Percentiles rank a stretch among this genome's conserved stretches.
Evolutionary conservation across 64 coral and sea anemone genomes (phyloP).

Genomic region (Pocillopora damicornis): DNA sequence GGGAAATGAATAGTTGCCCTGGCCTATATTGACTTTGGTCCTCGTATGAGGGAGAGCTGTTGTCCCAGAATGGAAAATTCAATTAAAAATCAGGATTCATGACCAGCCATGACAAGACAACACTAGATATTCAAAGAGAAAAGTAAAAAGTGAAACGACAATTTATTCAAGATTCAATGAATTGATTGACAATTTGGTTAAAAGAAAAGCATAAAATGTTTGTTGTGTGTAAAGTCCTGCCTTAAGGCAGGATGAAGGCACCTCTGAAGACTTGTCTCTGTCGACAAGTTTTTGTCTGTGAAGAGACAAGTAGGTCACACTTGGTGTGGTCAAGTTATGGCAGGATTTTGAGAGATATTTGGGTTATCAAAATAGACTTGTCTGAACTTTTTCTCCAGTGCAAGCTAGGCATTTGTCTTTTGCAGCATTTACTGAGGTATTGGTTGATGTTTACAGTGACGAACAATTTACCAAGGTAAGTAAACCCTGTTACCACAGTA

Average conservation of each 20-base stretch:
- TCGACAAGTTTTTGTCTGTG: background rate
- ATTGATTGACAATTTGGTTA: background rate
- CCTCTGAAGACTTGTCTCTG: background rate
- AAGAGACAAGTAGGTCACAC: background rate
- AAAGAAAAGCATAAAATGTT: background rate
- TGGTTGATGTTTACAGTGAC: no score
- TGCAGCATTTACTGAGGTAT: no score
- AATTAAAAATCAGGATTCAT: no score
- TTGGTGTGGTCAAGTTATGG: background rate
- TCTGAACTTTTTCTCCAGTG: background rate
- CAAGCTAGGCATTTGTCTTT: background rate
- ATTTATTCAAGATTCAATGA: background rate
- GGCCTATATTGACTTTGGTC: background rate
- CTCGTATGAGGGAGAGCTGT: background rate
- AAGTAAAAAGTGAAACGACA: no score
- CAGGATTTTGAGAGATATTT: background rate
- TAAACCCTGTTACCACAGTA: no score
- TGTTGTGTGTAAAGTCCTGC: background rate
- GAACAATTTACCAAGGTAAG: no score
- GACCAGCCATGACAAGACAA: no score
- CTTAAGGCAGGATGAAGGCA: background rate
- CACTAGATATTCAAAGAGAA: no score
- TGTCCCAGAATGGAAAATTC: no score
- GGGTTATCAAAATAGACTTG: background rate
- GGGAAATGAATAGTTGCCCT: conserved; percentile 2